Evolutionary conservation across 2,888 invertebrate species (phyloP).

Genomic region (Antheraea assamensis): DNA sequence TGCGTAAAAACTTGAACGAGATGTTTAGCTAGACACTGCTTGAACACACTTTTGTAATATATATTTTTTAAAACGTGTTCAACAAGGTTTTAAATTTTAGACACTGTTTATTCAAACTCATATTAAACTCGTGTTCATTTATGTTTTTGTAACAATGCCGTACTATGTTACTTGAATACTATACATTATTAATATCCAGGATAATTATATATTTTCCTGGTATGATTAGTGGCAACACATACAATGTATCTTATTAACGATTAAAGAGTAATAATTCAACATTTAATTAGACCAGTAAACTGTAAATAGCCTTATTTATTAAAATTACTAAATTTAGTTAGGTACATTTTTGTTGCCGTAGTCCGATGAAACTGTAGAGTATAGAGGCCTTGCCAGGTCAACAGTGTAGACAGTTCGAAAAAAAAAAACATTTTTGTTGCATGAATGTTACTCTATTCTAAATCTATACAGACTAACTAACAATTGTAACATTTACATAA

Average conservation of each 20-base stretch:
- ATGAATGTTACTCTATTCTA: neutral
- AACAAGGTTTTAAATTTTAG: no score
- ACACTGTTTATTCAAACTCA: no score
- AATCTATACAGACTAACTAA: neutral
- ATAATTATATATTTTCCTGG: neutral
- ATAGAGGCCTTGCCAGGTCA: no score
- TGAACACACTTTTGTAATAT: no score
- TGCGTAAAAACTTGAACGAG: no score
- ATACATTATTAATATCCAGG: neutral
- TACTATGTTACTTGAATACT: no score
- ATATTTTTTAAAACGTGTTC: no score
- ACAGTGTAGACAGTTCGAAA: no score
- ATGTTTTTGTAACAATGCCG: no score
- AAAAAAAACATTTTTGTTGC: neutral
- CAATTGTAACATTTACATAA: neutral
- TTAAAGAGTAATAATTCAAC: neutral
- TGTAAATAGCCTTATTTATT: neutral
- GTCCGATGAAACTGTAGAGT: no score
- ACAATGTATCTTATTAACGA: neutral
- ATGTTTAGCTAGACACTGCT: no score
- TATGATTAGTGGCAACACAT: neutral
- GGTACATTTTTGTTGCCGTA: neutral
- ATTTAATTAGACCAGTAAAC: neutral
- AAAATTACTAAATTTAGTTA: neutral
- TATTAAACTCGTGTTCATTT: no score